These are phyloP conservation scores for Anthopleura xanthogrammica DNA, from an alignment of 92 coral and sea anemone genomes.

Conservation along the genomic window DNA sequence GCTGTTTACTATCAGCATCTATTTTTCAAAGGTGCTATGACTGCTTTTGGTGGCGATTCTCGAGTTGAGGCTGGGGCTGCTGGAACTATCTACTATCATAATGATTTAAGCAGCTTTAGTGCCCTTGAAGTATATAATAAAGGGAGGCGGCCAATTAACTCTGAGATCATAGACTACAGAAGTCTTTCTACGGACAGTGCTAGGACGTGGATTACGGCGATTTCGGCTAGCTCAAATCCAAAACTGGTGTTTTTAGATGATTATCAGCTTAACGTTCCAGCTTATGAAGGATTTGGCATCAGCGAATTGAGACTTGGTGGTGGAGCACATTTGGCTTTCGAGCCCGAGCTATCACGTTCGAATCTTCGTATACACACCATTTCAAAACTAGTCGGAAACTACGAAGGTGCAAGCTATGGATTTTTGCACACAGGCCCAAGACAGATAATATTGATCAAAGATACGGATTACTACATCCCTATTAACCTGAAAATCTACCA, in stretches of 20 bases:
- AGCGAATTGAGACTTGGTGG: slow-evolving; percentile 90
- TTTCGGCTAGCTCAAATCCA: slow-evolving; percentile 26
- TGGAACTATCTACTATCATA: slow-evolving; percentile 76
- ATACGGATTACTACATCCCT: slow-evolving; percentile 72
- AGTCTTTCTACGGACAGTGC: slow-evolving; percentile 72
- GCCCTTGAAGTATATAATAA: slow-evolving; percentile 72
- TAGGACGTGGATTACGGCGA: slow-evolving; percentile 80
- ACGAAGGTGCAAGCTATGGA: slow-evolving; percentile 75
- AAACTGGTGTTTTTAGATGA: slow-evolving; percentile 31
- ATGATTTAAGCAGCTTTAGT: slow-evolving; percentile 41
- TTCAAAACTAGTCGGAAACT: slow-evolving; percentile 60
- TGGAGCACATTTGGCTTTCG: slow-evolving; percentile 88
- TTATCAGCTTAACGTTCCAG: slow-evolving; percentile 31
- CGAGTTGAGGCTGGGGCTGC: slow-evolving; percentile 90
- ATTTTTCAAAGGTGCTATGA: slow-evolving; percentile 61
- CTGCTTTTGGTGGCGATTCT: slow-evolving; percentile 81
- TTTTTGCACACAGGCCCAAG: slow-evolving; percentile 84
- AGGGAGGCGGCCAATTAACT: slow-evolving; percentile 58
- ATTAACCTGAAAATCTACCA: slow-evolving; percentile 72
- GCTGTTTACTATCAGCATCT: slow-evolving; percentile 64
- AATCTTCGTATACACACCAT: slow-evolving; percentile 55
- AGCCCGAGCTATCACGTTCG: slow-evolving; percentile 32
- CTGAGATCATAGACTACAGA: slow-evolving; percentile 47
- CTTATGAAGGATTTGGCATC: slow-evolving; percentile 60
- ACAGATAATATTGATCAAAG: slow-evolving; percentile 58